A percentile compares a stretch with the other conserved stretches of the same genome.
Conservation (phyloP, 2,797 vertebrate species). For the Clarias fuscus region DNA sequence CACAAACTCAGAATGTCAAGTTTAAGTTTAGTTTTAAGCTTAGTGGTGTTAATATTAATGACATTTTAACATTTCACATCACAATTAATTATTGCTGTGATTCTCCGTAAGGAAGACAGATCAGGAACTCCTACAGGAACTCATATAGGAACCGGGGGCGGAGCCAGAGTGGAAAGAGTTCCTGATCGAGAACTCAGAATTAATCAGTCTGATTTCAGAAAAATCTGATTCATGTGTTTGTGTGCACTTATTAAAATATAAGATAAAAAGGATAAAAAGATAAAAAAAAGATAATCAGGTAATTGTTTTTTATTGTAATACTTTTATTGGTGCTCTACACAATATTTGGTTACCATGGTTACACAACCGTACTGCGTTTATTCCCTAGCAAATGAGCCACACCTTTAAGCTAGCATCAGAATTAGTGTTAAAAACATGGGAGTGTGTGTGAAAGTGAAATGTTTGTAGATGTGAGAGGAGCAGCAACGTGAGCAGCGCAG, state of each 20-base stretch:
- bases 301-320: neutral
- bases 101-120: neutral
- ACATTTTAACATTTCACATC: no score
- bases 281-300: neutral
- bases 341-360: neutral
- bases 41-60: neutral
- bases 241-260: neutral
- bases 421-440: neutral
- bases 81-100: neutral
- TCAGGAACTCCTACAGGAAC: neutral
- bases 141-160: neutral
- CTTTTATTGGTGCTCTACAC: conserved; percentile 6
- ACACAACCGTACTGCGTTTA: neutral
- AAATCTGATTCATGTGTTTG: neutral
- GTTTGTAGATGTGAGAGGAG: neutral
- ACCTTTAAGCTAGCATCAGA: conserved; percentile 1
- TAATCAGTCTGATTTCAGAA: neutral
- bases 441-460: neutral
- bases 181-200: neutral
- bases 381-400: neutral
- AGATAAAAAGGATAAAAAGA: neutral
- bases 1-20: neutral
- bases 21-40: neutral
- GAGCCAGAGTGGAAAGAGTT: neutral
- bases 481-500: neutral